Evolutionary conservation across 2,888 invertebrate genomes (phyloP).

Genomic region (Cryptocheilus praepositus): DNA sequence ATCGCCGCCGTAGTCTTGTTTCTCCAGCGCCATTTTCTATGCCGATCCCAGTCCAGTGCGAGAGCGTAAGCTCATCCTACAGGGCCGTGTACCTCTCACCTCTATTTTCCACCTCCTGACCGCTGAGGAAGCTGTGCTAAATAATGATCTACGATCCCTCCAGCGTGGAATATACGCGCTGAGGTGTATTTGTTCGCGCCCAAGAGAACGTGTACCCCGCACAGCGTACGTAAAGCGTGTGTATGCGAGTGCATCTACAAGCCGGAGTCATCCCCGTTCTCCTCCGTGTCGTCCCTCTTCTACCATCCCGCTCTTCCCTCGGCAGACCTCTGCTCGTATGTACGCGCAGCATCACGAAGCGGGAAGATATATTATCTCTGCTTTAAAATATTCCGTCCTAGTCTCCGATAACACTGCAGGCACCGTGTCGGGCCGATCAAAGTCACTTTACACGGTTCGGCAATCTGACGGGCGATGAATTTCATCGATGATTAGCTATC

Average conservation of each 20-base stretch:
- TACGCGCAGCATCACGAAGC: conserved; percentile 9
- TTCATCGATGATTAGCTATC: no score
- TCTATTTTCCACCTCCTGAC: conserved; percentile 49
- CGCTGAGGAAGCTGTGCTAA: conserved; percentile 57
- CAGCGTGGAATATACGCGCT: not conserved
- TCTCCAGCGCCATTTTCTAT: conserved; percentile 46
- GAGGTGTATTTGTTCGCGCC: not conserved
- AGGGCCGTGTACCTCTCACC: conserved; percentile 31
- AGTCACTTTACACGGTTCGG: no score
- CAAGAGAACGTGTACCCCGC: not conserved
- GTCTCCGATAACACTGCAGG: no score
- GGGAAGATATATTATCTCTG: conserved; percentile 29
- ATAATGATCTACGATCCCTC: conserved; percentile 65
- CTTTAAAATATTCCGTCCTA: conserved; percentile 16
- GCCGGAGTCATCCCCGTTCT: not conserved
- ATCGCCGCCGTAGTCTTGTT: conserved; percentile 36
- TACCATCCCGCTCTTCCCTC: not conserved
- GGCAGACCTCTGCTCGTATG: conserved; percentile 16
- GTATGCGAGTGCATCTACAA: not conserved
- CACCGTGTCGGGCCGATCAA: no score
- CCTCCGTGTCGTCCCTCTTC: not conserved
- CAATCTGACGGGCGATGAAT: no score
- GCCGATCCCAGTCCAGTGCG: conserved; percentile 6
- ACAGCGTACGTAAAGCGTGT: no score
- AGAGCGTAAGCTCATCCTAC: not conserved